Percentiles rank a stretch among this genome's conserved stretches.
phyloP scores from a whole-genome alignment of 2,888 invertebrate species.

The Drosophila niveifrons region DNA sequence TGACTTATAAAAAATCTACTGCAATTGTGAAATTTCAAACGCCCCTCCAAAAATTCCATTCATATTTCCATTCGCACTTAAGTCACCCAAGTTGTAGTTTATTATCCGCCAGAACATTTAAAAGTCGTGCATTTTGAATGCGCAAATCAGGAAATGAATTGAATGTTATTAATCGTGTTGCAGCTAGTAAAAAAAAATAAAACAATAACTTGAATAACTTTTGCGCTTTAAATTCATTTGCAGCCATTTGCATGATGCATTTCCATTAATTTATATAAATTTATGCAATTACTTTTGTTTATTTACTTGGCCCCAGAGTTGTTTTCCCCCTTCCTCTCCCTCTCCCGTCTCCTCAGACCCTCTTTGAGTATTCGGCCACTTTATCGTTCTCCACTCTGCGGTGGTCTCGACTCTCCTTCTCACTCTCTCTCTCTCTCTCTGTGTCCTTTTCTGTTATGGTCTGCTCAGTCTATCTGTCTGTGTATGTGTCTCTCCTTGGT shows the following conservation, averaged over 20 bases:
- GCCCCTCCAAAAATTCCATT: no score
- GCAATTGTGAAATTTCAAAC: no score
- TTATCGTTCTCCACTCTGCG: slow-evolving; percentile 41
- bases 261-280: slow-evolving; percentile 79
- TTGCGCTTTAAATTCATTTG: slow-evolving; percentile 71
- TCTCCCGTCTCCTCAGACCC: not conserved
- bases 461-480: slow-evolving; percentile 12
- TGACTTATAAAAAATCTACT: no score
- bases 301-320: slow-evolving; percentile 66
- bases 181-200: slow-evolving; percentile 6
- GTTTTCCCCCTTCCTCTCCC: slow-evolving; percentile 27
- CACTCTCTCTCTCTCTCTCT: not conserved
- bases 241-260: slow-evolving; percentile 71
- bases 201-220: slow-evolving; percentile 55
- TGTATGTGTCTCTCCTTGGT: slow-evolving; percentile 18
- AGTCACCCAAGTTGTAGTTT: not conserved
- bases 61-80: not conserved
- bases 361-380: slow-evolving; percentile 6
- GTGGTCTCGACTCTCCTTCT: slow-evolving; percentile 38
- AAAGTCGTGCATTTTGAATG: not conserved
- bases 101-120: not conserved
- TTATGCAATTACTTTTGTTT: slow-evolving; percentile 81
- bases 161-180: slow-evolving; percentile 28
- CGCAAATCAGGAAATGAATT: slow-evolving; percentile 1
- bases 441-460: slow-evolving; percentile 32